These are phyloP conservation scores for Thaumatotibia leucotreta DNA, from an alignment of 1,140 invertebrate genomes.

Conservation along the genomic window DNA sequence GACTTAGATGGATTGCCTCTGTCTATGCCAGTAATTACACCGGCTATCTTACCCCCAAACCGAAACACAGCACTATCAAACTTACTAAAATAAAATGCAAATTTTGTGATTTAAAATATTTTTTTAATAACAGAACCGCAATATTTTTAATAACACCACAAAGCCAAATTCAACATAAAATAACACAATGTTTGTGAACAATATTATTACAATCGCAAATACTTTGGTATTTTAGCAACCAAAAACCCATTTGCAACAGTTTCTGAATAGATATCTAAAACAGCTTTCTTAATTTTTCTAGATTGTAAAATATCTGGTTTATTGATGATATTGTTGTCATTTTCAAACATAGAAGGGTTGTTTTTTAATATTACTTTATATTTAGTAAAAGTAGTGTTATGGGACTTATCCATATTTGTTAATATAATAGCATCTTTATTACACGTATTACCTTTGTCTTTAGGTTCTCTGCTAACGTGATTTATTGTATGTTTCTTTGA, in stretches of 20 bases:
- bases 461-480: not conserved
- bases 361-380: not conserved
- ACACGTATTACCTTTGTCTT: not conserved
- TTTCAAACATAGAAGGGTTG: not conserved
- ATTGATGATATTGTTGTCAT: slow-evolving; percentile 8
- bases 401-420: not conserved
- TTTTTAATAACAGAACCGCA: not conserved
- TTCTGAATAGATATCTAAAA: slow-evolving; percentile 55
- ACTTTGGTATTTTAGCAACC: slow-evolving; percentile 49
- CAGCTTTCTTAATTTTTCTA: slow-evolving; percentile 55
- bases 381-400: not conserved
- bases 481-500: not conserved
- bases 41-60: no score
- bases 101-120: no score
- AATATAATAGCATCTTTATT: not conserved
- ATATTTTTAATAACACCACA: not conserved
- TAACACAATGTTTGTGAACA: not conserved
- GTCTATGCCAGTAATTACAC: no score
- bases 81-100: not conserved
- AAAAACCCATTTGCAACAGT: slow-evolving; percentile 27
- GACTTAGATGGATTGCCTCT: no score
- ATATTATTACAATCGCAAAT: not conserved
- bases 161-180: not conserved
- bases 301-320: slow-evolving; percentile 44
- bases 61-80: no score